Conservation (phyloP, 2,113 vertebrate genomes). For the Monopterus albus region DNA sequence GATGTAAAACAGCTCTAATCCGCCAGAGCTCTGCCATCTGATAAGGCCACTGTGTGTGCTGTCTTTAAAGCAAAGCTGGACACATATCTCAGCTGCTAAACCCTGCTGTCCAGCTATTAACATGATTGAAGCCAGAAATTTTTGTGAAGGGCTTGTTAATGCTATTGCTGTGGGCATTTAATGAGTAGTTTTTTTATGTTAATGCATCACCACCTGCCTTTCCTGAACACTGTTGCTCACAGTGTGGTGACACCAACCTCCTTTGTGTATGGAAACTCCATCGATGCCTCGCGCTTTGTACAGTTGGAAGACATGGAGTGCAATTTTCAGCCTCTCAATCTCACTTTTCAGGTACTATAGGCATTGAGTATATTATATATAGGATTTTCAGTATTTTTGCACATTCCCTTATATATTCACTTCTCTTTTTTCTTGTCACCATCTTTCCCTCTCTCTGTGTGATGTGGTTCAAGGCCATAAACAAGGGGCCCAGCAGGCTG, state of each 20-base stretch:
- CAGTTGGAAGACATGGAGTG: slow-evolving; percentile 91
- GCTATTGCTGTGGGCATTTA: neutral
- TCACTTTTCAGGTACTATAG: slow-evolving; percentile 92
- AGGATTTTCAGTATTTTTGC: neutral
- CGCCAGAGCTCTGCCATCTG: slow-evolving; percentile 61
- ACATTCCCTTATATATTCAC: slow-evolving; percentile 15
- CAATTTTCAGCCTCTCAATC: slow-evolving; percentile 93
- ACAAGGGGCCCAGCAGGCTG: slow-evolving; percentile 95
- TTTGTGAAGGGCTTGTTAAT: neutral
- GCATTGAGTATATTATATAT: neutral
- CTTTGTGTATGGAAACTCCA: slow-evolving; percentile 93
- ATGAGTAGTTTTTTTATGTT: neutral
- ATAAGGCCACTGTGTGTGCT: slow-evolving; percentile 59
- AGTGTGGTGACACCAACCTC: slow-evolving; percentile 91
- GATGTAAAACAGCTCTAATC: slow-evolving; percentile 67
- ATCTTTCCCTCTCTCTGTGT: slow-evolving; percentile 15
- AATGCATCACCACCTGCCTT: neutral
- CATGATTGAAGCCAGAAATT: slow-evolving; percentile 1
- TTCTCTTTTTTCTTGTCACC: neutral
- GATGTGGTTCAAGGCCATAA: slow-evolving; percentile 88
- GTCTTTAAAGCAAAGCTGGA: slow-evolving; percentile 54
- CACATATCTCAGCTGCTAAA: slow-evolving; percentile 43
- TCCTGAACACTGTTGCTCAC: slow-evolving; percentile 53
- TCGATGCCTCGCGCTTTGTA: slow-evolving; percentile 87
- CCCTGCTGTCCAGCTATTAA: slow-evolving; percentile 4